Evolutionary conservation across 1,140 invertebrate species (phyloP).

Genomic region (Drosophila ambigua): DNA sequence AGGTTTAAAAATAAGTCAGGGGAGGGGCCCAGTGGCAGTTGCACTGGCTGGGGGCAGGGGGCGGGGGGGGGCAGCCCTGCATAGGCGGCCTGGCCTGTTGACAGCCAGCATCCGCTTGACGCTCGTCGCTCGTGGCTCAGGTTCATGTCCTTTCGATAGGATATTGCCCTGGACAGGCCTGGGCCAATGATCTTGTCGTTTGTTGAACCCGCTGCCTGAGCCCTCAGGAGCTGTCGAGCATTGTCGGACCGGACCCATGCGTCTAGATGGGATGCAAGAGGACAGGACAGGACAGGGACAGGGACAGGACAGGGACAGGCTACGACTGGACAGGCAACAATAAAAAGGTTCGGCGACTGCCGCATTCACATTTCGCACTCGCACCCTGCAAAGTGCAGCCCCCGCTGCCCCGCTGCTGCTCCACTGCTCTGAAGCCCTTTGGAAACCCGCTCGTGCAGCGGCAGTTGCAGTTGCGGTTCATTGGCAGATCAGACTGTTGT

Average conservation of each 20-base stretch:
- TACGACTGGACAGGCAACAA: slow-evolving; percentile 5
- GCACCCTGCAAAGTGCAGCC: no score
- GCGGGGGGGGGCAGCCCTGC: no score
- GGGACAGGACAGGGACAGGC: no score
- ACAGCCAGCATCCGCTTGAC: slow-evolving; percentile 35
- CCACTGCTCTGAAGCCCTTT: no score
- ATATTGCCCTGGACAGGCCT: slow-evolving; percentile 36
- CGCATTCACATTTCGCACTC: neutral
- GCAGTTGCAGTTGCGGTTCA: slow-evolving; percentile 26
- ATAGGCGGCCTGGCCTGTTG: slow-evolving; percentile 10
- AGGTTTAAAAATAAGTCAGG: slow-evolving; percentile 45
- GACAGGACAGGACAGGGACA: no score
- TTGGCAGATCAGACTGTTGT: slow-evolving; percentile 22
- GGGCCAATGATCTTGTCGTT: slow-evolving; percentile 52
- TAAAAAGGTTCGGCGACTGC: slow-evolving; percentile 36
- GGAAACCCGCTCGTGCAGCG: no score
- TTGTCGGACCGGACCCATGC: slow-evolving; percentile 1
- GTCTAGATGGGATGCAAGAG: slow-evolving; percentile 13
- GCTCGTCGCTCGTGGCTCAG: slow-evolving; percentile 1
- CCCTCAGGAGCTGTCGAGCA: slow-evolving; percentile 12
- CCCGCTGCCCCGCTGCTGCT: no score
- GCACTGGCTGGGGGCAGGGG: no score
- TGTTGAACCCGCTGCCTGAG: slow-evolving; percentile 17
- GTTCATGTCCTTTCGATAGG: slow-evolving; percentile 61
- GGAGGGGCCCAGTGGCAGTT: no score